Evolutionary conservation across 53 echinoderm and acorn worm species (phyloP).

Genomic region (Paelopatides confundens): DNA sequence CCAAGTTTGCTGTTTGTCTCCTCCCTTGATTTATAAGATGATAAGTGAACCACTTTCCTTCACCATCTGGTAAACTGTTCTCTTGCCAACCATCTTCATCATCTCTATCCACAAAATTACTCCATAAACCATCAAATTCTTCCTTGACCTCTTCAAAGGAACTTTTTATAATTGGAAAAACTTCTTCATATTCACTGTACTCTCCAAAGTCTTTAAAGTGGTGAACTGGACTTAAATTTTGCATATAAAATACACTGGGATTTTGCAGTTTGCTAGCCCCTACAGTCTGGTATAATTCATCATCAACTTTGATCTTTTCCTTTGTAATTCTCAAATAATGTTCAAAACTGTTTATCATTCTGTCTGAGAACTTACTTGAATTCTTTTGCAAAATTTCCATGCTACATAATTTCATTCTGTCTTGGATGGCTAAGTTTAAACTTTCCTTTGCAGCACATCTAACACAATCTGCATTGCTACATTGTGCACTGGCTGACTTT

Average conservation of each 20-base stretch:
- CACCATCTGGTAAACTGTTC: slow-evolving; percentile 73
- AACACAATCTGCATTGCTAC: slow-evolving; percentile 45
- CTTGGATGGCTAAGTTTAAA: background rate
- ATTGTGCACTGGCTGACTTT: background rate
- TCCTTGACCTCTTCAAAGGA: slow-evolving; percentile 21
- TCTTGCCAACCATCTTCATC: slow-evolving; percentile 72
- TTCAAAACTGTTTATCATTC: slow-evolving; percentile 8
- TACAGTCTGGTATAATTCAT: background rate
- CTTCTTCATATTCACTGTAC: background rate
- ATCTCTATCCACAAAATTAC: slow-evolving; percentile 3
- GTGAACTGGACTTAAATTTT: slow-evolving; percentile 1
- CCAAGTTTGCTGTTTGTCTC: slow-evolving; percentile 67
- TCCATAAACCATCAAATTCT: slow-evolving; percentile 60
- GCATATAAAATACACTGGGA: slow-evolving; percentile 70
- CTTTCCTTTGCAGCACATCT: slow-evolving; percentile 48
- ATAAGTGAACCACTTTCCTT: slow-evolving; percentile 79
- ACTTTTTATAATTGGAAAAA: background rate
- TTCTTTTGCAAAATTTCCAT: background rate
- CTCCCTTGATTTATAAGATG: slow-evolving; percentile 87
- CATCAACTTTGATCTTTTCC: background rate
- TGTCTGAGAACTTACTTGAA: background rate
- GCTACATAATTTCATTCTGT: background rate
- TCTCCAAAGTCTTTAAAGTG: slow-evolving; percentile 3
- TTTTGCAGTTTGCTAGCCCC: slow-evolving; percentile 37
- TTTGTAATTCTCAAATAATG: background rate